Percentiles rank a stretch among this genome's conserved stretches.
These are phyloP conservation scores for Nebria salina DNA, from an alignment of 2,888 invertebrate species.

Conservation along the genomic window DNA sequence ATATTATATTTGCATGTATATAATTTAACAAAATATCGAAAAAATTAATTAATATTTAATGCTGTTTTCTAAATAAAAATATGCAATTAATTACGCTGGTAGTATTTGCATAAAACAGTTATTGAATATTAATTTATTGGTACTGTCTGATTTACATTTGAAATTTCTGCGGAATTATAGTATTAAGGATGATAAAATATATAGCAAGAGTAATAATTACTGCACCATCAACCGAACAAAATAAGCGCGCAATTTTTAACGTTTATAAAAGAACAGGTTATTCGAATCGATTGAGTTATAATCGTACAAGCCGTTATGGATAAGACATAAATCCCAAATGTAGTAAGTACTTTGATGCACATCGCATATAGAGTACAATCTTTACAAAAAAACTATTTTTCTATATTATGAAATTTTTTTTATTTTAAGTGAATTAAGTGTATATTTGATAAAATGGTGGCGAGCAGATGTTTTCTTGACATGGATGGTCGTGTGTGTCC, in stretches of 20 bases:
- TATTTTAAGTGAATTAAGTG: too few relatives aligned
- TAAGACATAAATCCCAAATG: neutral
- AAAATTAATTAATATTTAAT: neutral
- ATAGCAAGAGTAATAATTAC: conserved; percentile 29
- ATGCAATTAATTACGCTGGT: neutral
- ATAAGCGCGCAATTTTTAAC: neutral
- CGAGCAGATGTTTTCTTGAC: conserved; percentile 22
- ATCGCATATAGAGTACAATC: neutral
- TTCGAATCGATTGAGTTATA: neutral
- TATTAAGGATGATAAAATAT: conserved; percentile 32
- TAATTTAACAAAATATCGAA: neutral
- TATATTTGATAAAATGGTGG: conserved; percentile 4
- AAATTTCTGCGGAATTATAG: conserved; percentile 29
- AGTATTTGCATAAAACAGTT: neutral
- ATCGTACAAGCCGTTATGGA: neutral
- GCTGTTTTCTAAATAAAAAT: neutral
- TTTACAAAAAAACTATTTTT: too few relatives aligned
- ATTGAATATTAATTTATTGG: neutral
- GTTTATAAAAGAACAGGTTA: neutral
- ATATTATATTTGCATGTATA: neutral
- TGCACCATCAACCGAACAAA: neutral
- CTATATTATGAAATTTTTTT: too few relatives aligned
- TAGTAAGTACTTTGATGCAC: neutral
- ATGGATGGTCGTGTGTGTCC: conserved; percentile 22
- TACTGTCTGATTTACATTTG: conserved; percentile 26